These are phyloP conservation scores for Philopedon plagiatum DNA, from an alignment of 2,888 invertebrate species.

Conservation along the genomic window DNA sequence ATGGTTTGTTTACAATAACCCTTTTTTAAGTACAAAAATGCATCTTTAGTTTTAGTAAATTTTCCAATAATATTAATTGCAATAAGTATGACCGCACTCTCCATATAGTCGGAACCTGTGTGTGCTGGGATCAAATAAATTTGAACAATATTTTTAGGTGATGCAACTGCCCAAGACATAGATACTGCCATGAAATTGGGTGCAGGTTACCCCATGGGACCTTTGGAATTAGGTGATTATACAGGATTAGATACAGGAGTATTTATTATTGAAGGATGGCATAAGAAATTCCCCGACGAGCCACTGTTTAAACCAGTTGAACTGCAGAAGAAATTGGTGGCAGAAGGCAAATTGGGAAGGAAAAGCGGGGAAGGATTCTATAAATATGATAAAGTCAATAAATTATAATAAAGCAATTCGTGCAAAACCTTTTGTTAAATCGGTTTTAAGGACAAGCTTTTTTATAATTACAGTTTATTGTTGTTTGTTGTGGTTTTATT, in stretches of 20 bases:
- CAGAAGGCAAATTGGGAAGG: slow-evolving; percentile 84
- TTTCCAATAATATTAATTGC: too few species aligned
- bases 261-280: slow-evolving; percentile 85
- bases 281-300: slow-evolving; percentile 78
- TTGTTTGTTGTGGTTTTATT: too few species aligned
- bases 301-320: slow-evolving; percentile 76
- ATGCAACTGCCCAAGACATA: slow-evolving; percentile 82
- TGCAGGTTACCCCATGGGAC: slow-evolving; percentile 92
- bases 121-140: background rate
- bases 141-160: slow-evolving; percentile 70
- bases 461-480: too few species aligned
- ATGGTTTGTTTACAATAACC: too few species aligned
- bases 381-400: slow-evolving; percentile 72
- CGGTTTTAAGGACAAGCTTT: too few species aligned
- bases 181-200: slow-evolving; percentile 93
- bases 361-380: slow-evolving; percentile 90
- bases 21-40: too few species aligned
- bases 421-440: background rate
- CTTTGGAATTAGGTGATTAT: slow-evolving; percentile 87
- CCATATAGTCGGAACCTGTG: background rate
- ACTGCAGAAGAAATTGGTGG: slow-evolving; percentile 78
- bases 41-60: too few species aligned
- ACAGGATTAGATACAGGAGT: slow-evolving; percentile 86
- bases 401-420: background rate
- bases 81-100: too few species aligned